A percentile compares a stretch with the other conserved stretches of the same genome.
phyloP scores from a whole-genome alignment of 2,113 vertebrate genomes.

The Chaenocephalus aceratus region DNA sequence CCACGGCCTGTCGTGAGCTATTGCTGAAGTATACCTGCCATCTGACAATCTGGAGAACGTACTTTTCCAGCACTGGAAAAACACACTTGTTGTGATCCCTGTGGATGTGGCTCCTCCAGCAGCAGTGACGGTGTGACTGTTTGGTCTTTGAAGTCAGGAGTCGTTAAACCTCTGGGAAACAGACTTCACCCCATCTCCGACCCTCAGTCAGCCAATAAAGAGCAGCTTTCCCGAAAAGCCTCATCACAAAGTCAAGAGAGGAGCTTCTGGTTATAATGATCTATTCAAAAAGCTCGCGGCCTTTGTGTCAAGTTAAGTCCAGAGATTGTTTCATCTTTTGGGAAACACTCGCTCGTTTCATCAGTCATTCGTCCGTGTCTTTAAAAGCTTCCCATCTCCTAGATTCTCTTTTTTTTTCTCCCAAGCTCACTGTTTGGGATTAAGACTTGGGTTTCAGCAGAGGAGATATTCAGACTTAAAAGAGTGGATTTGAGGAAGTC shows the following conservation, averaged over 20 bases:
- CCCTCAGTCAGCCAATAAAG: conserved; percentile 56
- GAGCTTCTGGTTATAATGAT: conserved; percentile 57
- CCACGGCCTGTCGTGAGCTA: too few relatives aligned
- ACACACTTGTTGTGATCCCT: conserved; percentile 21
- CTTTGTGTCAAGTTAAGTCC: conserved; percentile 60
- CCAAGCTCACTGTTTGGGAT: conserved; percentile 58
- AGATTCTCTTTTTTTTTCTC: conserved; percentile 6
- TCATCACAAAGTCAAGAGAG: conserved; percentile 61
- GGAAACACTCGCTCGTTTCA: conserved; percentile 45
- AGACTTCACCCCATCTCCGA: conserved; percentile 47
- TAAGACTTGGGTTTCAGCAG: conserved; percentile 52
- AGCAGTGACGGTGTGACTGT: conserved; percentile 56
- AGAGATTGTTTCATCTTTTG: conserved; percentile 47
- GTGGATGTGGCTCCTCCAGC: conserved; percentile 54
- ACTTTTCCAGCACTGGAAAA: conserved; percentile 25
- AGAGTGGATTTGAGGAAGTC: conserved; percentile 44
- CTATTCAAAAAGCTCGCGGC: conserved; percentile 49
- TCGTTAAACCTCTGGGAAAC: conserved; percentile 70
- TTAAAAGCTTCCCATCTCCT: conserved; percentile 45
- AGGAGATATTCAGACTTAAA: conserved; percentile 51
- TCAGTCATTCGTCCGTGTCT: conserved; percentile 35
- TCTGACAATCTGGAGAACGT: conserved; percentile 9
- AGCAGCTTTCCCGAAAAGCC: conserved; percentile 58
- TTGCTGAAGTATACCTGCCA: background rate
- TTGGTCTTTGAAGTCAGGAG: conserved; percentile 69